These are phyloP conservation scores for Ctenopoma kingsleyae DNA, from an alignment of 2,797 vertebrate genomes.

Conservation along the genomic window DNA sequence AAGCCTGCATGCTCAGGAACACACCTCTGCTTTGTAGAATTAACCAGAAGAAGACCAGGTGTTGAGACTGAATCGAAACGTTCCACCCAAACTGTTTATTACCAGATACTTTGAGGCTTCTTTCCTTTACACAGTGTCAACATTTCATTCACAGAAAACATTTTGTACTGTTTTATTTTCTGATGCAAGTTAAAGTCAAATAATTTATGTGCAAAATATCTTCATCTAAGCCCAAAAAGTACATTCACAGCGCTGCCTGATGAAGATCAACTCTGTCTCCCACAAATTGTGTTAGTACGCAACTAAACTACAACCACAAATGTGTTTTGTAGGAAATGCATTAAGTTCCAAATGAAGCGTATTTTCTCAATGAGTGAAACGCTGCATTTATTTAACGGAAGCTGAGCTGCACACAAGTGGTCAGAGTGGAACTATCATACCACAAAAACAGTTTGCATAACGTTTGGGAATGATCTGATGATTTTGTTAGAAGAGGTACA, in stretches of 20 bases:
- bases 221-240: constrained; percentile 28
- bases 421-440: no score
- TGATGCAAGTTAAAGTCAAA: constrained; percentile 19
- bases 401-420: no score
- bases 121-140: neutral
- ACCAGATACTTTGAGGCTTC: neutral
- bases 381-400: no score
- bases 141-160: neutral
- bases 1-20: no score
- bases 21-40: no score
- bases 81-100: constrained; percentile 8
- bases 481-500: no score
- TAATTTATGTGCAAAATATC: constrained; percentile 52
- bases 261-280: constrained; percentile 2
- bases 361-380: no score
- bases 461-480: no score
- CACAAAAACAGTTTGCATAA: no score
- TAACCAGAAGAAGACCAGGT: rapidly evolving
- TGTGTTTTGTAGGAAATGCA: no score
- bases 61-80: neutral
- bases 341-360: no score
- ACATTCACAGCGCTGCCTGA: constrained; percentile 53
- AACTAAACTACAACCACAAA: no score
- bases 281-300: neutral
- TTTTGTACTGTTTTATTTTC: neutral